These are phyloP conservation scores for Goniozus legneri DNA, from an alignment of 1,140 invertebrate genomes.

Conservation along the genomic window DNA sequence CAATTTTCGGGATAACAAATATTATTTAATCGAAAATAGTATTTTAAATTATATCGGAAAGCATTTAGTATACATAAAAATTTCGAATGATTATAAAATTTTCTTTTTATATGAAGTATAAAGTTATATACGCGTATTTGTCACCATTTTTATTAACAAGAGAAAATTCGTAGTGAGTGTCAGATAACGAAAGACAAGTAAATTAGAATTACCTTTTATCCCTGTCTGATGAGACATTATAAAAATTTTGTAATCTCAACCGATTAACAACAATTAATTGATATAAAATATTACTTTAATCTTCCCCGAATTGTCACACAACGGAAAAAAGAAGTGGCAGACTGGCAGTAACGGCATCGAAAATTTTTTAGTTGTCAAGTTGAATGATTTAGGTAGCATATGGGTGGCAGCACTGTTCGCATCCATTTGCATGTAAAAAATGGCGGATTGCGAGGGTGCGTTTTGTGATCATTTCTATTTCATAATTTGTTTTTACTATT, in stretches of 20 bases:
- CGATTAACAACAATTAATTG: too few species aligned
- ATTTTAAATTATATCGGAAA: constrained; percentile 36
- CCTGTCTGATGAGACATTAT: constrained; percentile 81
- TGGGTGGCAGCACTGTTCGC: constrained; percentile 16
- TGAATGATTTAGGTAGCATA: too few species aligned
- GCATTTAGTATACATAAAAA: constrained; percentile 9
- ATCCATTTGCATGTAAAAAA: constrained; percentile 41
- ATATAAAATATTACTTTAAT: too few species aligned
- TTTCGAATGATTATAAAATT: neutral
- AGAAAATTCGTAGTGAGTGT: too few species aligned
- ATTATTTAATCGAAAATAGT: constrained; percentile 50
- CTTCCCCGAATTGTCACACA: too few species aligned
- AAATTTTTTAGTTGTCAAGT: too few species aligned
- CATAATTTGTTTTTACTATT: constrained; percentile 23
- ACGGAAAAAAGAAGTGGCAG: too few species aligned
- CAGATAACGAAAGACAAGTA: too few species aligned
- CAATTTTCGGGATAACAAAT: constrained; percentile 16
- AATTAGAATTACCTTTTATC: constrained; percentile 61
- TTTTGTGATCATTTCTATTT: constrained; percentile 33
- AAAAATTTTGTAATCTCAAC: too few species aligned
- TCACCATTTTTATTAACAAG: too few species aligned
- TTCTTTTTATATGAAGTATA: neutral
- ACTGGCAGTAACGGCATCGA: too few species aligned
- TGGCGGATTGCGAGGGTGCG: constrained; percentile 53
- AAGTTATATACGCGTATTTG: too few species aligned